Base-by-base conservation (phyloP, 1,140 invertebrate species). In the Drosophila leontia region DNA sequence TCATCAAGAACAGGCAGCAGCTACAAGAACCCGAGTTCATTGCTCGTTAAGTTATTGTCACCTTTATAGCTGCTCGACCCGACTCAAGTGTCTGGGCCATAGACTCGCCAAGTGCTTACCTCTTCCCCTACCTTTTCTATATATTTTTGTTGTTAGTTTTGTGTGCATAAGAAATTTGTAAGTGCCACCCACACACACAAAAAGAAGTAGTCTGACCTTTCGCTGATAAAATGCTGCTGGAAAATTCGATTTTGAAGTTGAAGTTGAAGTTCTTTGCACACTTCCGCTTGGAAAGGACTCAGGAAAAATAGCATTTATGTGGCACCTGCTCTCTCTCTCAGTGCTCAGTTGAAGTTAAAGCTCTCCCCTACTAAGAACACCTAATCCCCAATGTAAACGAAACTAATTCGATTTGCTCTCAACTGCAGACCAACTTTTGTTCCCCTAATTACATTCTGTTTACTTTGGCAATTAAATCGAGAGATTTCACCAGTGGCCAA, bases 31-130 rank as follows among this genome's bases (percentile, higher is more conserved):
- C 55, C 56, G 77, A 78, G 87, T 91, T 91, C 87, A 91, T 91
- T 91, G 87, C 88, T 91, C 87, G 83, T 91, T 91, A 84, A 83
- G 80, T 91, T 91, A 91, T 91, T 91, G 87, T 91, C 85, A 90
- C 80, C 85, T 90, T 84, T 85, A 82, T 75, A 72, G 78, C 75
- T 75, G 56, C 59, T 75, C 63, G 75, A 70, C 75, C 71, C 65
- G 65, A 78, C 78, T 67, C 71, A 82, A 82, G 82, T 85, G 83
- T 87, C 78, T 81, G 77, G 62, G 47, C 80, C 85, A 81, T 90
- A 88, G 85, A 80, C 68, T 65, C 78, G 82, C 78, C 70, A 74
- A 74, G 69, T 74, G 70, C 69, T 50, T 41, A 47, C 64, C 65
- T 83, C 75, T 78, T 47, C 62, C 57, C 62, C 57, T 58, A 47